Percentiles rank a stretch among this genome's conserved stretches.
phyloP scores from a whole-genome alignment of 2,797 vertebrate species.

The Pygocentrus nattereri region DNA sequence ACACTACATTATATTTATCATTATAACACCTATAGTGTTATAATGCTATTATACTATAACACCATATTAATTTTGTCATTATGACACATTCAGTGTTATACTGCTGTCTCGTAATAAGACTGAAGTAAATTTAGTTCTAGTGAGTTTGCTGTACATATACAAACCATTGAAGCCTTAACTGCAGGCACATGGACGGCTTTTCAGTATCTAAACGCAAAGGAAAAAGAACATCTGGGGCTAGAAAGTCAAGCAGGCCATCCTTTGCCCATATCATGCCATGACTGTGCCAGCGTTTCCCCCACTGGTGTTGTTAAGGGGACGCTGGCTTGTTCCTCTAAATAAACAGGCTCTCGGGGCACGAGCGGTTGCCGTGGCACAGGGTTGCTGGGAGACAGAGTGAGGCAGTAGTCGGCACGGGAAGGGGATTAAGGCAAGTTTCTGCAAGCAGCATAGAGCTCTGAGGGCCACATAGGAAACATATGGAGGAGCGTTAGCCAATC shows the following conservation, averaged over 20 bases:
- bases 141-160: background rate
- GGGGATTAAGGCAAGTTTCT: background rate
- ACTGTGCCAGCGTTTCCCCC: background rate
- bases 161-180: background rate
- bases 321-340: background rate
- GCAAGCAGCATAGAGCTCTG: slow-evolving; percentile 20
- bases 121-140: background rate
- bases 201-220: background rate
- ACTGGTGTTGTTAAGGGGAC: background rate
- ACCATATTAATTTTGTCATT: background rate
- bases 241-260: background rate
- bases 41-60: background rate
- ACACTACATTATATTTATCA: background rate
- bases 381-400: slow-evolving; percentile 31
- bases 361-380: slow-evolving; percentile 24
- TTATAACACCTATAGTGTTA: background rate
- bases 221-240: slow-evolving; percentile 2
- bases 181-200: background rate
- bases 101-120: no score
- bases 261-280: background rate
- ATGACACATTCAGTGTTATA: background rate
- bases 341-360: background rate
- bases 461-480: slow-evolving; percentile 35
- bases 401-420: slow-evolving; percentile 11
- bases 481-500: slow-evolving; percentile 24